phyloP scores from a whole-genome alignment of 2,113 vertebrate genomes.

The Felis chaus region DNA sequence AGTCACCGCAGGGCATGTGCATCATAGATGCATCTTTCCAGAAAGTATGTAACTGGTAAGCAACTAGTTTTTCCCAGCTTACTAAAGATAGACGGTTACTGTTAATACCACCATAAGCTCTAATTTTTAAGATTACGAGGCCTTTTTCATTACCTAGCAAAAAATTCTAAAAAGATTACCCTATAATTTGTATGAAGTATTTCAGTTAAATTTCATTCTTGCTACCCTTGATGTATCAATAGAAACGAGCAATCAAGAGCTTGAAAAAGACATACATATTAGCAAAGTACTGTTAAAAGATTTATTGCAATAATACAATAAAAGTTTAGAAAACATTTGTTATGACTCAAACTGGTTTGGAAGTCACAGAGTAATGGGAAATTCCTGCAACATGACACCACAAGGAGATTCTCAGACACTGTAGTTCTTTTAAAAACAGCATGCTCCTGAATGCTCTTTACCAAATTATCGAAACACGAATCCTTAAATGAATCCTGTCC shows the following conservation, averaged over 20 bases:
- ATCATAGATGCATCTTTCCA: not conserved
- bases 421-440: not conserved
- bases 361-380: conserved; percentile 59
- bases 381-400: not conserved
- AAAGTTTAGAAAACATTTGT: conserved; percentile 79
- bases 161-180: not conserved
- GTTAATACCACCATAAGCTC: not conserved
- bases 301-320: conserved; percentile 88
- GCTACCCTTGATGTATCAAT: not conserved
- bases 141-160: not conserved
- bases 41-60: not conserved
- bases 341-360: conserved; percentile 66
- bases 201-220: not conserved
- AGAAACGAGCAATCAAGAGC: conserved; percentile 42
- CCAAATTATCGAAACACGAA: not conserved
- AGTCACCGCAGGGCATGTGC: not conserved
- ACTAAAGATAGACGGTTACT: not conserved
- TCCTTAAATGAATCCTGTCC: not conserved
- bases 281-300: conserved; percentile 80
- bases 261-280: conserved; percentile 64
- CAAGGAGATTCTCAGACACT: not conserved
- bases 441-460: not conserved
- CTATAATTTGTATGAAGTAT: not conserved
- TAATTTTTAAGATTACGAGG: not conserved
- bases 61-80: not conserved